Evolutionary conservation across 2,888 invertebrate genomes (phyloP), one percentile per base, ranked within the genome.

Genomic region (Danaus chrysippus): DNA sequence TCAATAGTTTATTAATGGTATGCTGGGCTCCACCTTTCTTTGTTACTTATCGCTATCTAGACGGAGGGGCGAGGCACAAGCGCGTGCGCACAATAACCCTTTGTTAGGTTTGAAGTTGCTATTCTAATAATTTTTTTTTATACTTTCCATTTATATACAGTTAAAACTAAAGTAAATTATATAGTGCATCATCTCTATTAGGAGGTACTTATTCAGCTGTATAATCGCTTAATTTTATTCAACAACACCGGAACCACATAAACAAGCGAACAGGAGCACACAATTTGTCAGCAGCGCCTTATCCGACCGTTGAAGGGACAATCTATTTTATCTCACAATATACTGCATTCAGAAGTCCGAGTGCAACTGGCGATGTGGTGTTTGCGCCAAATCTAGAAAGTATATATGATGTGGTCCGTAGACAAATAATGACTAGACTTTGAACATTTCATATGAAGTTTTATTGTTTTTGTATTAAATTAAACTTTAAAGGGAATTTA

Each of bases 71-170:
- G 66, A 70, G 68, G 68, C 69, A 66, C 61, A 67, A 65, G 68
- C 71, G 71, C 71, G 66, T 64, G 72, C 71, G 71, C 72, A 71
- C 75, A 75, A 70, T 73, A 61, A 63, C 69, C 68, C 63, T 63
- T 63, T 62, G 66, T 61, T 59, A 64, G 56, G 59, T 53, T 57
- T 59, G 46, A 59, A 42, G 54, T 60, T 54, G 43, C 23, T 54
- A 60, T 60, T 10, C 54, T 43, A 54, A 59, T 53, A 46, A 49
- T 44, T 19, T 8, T 46, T 60, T 46, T 60, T 46, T 46, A 5
- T 34, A 34, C 23, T 34, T 34, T 34, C 23, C 23, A 8, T 34
- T 34, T 34, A 34, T 34, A 34, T 2, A 34, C 23, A 34, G 23
- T 34, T 34, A 34, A 34, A 34, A 34, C 23, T 34, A 34, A n/a